Percentiles rank a stretch among this genome's conserved stretches.
These are phyloP conservation scores for Micropterix aruncella DNA, from an alignment of 2,888 invertebrate genomes.

Conservation along the genomic window DNA sequence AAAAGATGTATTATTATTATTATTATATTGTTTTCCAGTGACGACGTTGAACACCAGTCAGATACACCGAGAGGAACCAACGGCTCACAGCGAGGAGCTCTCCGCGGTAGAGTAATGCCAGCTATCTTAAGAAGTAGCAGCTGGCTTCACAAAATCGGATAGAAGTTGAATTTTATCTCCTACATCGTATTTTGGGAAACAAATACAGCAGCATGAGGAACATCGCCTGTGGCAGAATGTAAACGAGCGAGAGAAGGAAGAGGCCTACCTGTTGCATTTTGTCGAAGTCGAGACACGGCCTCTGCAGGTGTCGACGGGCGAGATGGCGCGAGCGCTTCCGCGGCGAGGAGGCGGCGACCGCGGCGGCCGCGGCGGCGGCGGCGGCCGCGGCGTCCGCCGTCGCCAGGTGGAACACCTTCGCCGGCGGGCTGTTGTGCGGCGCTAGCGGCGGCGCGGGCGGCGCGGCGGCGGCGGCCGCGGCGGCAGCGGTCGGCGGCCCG, in stretches of 20 bases:
- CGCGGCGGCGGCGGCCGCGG: constrained; percentile 43
- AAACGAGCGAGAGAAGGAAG: not conserved
- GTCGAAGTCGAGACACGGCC: constrained; percentile 90
- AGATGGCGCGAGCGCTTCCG: constrained; percentile 46
- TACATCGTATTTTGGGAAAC: not conserved
- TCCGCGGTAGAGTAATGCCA: no score
- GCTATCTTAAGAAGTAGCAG: no score
- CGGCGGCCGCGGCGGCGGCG: constrained; percentile 24
- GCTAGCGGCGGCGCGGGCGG: constrained; percentile 83
- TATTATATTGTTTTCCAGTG: no score
- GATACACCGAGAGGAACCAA: no score
- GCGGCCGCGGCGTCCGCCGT: constrained; percentile 11
- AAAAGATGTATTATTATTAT: no score
- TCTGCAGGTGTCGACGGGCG: constrained; percentile 46
- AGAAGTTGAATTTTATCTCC: constrained; percentile 1
- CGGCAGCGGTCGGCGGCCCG: constrained; percentile 15
- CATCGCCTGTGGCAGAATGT: not conserved
- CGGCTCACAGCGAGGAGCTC: no score
- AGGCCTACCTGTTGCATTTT: constrained; percentile 86
- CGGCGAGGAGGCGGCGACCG: constrained; percentile 33
- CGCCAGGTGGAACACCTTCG: constrained; percentile 24
- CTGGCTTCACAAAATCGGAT: no score
- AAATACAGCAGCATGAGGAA: not conserved
- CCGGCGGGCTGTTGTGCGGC: constrained; percentile 40
- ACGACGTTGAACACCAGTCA: no score